Base-by-base conservation (phyloP, 2,888 invertebrate genomes). In the Acanthosepion pharaonis region DNA sequence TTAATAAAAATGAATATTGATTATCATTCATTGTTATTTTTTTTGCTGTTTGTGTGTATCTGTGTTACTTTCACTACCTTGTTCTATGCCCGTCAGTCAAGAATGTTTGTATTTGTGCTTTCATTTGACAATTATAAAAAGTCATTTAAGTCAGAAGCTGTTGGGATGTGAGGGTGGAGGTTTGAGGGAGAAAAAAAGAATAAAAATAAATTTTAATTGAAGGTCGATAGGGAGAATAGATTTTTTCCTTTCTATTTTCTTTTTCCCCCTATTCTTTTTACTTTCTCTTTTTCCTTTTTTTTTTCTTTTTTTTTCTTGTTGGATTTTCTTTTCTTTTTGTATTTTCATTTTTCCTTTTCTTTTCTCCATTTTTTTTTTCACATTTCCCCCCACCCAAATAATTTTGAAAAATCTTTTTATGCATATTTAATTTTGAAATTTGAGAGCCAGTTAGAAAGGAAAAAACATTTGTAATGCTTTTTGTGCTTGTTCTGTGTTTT, bases 1-100 rank as follows among this genome's bases (percentile, higher is more conserved):
- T 42, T 78, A 78, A 78, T n/a, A 78, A 78, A 78, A 78, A n/a
- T 78, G 33, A 78, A 78, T 78, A 78, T 78, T 78, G 78, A 78
- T 78, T 78, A 33, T 78, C 33, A 78, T 78, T 78, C 3, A n/a
- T 78, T 78, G 5, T 78, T 55, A 15, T 18, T 59, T 5, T 33
- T 78, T 78, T 78, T n/a, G 11, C 33, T n/a, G n/a, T n/a, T n/a
- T 78, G 15, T 78, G 11, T 78, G 20, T 78, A 11, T 11, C 33
- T 59, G n/a, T 33, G n/a, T n/a, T 33, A 78, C 78, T 78, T 78
- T 78, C 33, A 33, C 11, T 33, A 2, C 11, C n/a, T 78, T 78
- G 78, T 78, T 78, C 78, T n/a, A 33, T 78, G 78, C 78, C 78
- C 78, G 33, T 78, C 33, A 78, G 78, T 33, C 78, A 78, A 78